phyloP scores from a whole-genome alignment of 2,113 vertebrate species.

The Syrmaticus mikado region DNA sequence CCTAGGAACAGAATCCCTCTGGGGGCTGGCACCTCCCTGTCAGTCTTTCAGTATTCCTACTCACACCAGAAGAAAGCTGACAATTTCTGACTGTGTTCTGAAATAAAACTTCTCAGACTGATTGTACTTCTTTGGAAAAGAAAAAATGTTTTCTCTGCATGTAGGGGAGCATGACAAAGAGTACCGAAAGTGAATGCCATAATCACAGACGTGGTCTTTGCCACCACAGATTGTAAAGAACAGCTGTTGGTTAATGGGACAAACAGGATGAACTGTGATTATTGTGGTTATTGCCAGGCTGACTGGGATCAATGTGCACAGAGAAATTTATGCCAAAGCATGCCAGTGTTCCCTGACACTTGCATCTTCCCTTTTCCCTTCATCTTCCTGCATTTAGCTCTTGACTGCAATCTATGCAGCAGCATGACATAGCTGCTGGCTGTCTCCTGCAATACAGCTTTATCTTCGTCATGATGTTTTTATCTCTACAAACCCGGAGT shows the following conservation, averaged over 20 bases:
- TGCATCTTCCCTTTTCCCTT: not conserved
- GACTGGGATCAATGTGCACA: accelerated
- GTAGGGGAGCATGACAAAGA: not conserved
- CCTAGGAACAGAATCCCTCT: not conserved
- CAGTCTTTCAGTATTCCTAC: not conserved
- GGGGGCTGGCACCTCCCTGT: not conserved
- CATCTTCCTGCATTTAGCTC: not conserved
- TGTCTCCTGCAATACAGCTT: not conserved
- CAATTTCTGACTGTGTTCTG: not conserved
- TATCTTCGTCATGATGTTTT: not conserved
- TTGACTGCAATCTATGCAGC: accelerated
- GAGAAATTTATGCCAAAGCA: not conserved
- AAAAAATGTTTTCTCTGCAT: not conserved
- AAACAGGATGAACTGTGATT: accelerated
- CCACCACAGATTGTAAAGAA: not conserved
- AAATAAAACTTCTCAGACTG: not conserved
- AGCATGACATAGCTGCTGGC: not conserved
- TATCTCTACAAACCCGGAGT: not conserved
- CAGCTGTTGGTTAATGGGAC: not conserved
- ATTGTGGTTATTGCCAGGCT: not conserved
- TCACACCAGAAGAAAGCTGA: not conserved
- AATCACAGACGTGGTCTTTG: not conserved
- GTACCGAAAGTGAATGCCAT: not conserved
- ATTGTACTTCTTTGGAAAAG: not conserved
- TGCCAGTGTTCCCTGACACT: not conserved